A percentile compares a stretch with the other conserved stretches of the same genome.
phyloP scores from a whole-genome alignment of 2,888 invertebrate species.

The Chloroclystis v-ata region DNA sequence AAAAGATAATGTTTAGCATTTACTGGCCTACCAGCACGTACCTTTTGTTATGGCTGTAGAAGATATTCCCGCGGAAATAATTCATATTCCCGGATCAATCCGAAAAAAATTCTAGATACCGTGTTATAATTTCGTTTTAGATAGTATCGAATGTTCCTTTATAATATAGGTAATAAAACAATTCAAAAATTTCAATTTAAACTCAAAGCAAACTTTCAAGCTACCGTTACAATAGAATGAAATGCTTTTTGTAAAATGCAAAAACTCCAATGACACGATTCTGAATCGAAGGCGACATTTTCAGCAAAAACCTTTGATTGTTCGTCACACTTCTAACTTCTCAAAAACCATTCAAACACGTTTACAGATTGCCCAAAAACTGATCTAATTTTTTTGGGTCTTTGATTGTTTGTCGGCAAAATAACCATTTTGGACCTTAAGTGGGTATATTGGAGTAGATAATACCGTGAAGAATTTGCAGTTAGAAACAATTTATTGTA shows the following conservation, averaged over 20 bases:
- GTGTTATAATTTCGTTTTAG: no score
- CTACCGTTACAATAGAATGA: no score
- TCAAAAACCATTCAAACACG: constrained; percentile 7
- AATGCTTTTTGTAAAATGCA: neutral
- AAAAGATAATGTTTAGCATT: neutral
- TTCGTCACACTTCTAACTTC: neutral
- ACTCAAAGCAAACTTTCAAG: no score
- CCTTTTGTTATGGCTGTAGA: no score
- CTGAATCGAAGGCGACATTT: neutral
- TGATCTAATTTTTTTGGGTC: no score
- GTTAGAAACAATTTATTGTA: neutral
- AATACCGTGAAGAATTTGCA: neutral
- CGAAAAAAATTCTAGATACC: no score
- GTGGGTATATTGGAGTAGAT: neutral
- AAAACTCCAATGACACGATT: neutral
- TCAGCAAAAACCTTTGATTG: neutral
- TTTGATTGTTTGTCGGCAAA: constrained; percentile 5
- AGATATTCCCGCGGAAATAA: no score
- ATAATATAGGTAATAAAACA: no score
- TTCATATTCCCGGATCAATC: no score
- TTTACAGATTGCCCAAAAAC: constrained; percentile 3
- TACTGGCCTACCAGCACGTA: no score
- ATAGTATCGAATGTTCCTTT: no score
- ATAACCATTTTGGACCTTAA: constrained; percentile 1
- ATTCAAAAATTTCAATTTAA: no score